Evolutionary conservation across 2,797 vertebrate species (phyloP).

Genomic region (Liasis olivaceus): DNA sequence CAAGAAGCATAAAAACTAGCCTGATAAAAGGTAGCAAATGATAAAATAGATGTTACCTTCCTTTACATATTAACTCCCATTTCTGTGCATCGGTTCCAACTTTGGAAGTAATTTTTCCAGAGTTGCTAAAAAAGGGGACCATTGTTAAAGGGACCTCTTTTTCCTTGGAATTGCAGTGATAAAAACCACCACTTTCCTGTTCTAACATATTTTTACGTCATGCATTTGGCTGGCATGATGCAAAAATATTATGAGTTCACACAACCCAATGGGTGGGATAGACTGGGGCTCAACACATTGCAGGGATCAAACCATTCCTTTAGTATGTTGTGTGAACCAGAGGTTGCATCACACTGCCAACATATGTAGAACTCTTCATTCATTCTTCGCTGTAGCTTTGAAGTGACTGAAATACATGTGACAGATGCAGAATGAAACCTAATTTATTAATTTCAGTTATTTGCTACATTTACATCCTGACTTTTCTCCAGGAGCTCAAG

Average conservation of each 20-base stretch:
- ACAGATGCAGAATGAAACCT: neutral
- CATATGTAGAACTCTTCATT: neutral
- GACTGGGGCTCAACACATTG: neutral
- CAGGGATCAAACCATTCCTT: neutral
- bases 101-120: neutral
- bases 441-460: neutral
- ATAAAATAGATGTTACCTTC: neutral
- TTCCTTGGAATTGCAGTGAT: neutral
- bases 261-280: neutral
- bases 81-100: neutral
- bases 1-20: neutral
- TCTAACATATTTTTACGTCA: neutral
- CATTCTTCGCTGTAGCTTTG: neutral
- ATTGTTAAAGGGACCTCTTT: no score
- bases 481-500: neutral
- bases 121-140: no score
- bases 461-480: neutral
- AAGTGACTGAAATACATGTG: neutral
- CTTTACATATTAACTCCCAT: neutral
- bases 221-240: no score
- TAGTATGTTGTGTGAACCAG: neutral
- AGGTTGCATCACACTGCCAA: neutral
- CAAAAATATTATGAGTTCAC: no score
- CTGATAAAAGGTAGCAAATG: accelerated
- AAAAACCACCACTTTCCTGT: neutral